These are phyloP conservation scores for Rhingia rostrata DNA, from an alignment of 2,888 invertebrate species.

Conservation along the genomic window DNA sequence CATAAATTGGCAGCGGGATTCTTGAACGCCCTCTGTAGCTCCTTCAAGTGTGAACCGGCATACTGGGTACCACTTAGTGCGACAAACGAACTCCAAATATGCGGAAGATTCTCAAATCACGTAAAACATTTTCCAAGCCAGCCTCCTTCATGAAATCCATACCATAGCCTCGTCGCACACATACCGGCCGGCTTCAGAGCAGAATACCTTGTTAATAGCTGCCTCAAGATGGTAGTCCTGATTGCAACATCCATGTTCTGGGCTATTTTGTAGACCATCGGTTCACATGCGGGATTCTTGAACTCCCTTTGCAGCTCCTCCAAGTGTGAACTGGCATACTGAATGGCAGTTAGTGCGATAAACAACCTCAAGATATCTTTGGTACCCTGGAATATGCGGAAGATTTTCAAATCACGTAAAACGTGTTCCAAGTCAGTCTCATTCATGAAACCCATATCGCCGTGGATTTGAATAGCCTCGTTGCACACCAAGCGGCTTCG, in stretches of 20 bases:
- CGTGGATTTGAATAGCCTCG: constrained; percentile 98
- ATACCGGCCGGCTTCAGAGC: constrained; percentile 97
- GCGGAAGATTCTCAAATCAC: constrained; percentile 98
- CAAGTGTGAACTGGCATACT: constrained; percentile 96
- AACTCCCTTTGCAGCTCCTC: constrained; percentile 96
- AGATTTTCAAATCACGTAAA: constrained; percentile 96
- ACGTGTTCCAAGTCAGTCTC: constrained; percentile 95
- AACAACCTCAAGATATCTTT: constrained; percentile 98
- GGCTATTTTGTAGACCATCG: too few species aligned
- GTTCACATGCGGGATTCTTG: constrained; percentile 96
- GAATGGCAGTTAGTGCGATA: constrained; percentile 96
- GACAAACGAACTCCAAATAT: constrained; percentile 98
- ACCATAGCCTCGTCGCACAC: constrained; percentile 99
- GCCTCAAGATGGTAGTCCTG: constrained; percentile 98
- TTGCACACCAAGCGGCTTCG: constrained; percentile 98
- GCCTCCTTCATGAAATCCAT: constrained; percentile 98
- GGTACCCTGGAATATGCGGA: constrained; percentile 99
- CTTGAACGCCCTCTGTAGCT: constrained; percentile 95
- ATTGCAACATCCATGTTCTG: constrained; percentile 97
- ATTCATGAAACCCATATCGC: constrained; percentile 99
- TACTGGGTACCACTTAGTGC: constrained; percentile 97
- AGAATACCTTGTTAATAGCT: constrained; percentile 97
- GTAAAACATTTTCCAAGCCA: constrained; percentile 94
- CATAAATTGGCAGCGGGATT: constrained; percentile 96
- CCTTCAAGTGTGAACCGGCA: constrained; percentile 96